Percentiles rank a stretch among this genome's conserved stretches.
These are phyloP conservation scores for Drosophila mayaguana DNA, from an alignment of 2,888 invertebrate genomes.

Conservation along the genomic window DNA sequence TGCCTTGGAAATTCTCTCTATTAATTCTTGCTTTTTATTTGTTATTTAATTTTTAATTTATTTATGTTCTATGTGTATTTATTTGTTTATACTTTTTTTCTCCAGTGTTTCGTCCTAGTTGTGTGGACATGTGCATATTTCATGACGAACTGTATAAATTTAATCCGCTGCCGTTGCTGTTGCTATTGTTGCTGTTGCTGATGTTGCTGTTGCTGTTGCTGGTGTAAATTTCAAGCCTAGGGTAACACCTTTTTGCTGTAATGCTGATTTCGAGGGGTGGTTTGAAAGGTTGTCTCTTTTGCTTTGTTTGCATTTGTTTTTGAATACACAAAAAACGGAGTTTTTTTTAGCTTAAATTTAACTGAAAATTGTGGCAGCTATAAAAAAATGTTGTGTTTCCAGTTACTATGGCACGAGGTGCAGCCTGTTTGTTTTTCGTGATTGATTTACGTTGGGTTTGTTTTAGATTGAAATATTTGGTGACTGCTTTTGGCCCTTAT, in stretches of 20 bases:
- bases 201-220: slow-evolving; percentile 33
- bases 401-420: slow-evolving; percentile 10
- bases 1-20: background rate
- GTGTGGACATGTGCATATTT: slow-evolving; percentile 72
- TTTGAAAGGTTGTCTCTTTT: slow-evolving; percentile 2
- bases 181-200: slow-evolving; percentile 16
- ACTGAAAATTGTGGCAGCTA: slow-evolving; percentile 22
- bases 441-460: slow-evolving; percentile 46
- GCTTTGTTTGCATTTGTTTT: slow-evolving; percentile 1
- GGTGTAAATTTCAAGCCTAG: slow-evolving; percentile 67
- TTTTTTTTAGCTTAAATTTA: slow-evolving; percentile 25
- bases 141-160: slow-evolving; percentile 71
- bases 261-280: slow-evolving; percentile 47
- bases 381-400: slow-evolving; percentile 1
- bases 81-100: slow-evolving; percentile 37
- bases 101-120: slow-evolving; percentile 52
- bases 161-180: slow-evolving; percentile 40
- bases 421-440: slow-evolving; percentile 44
- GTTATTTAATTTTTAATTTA: slow-evolving; percentile 66
- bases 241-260: slow-evolving; percentile 76
- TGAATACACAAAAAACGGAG: slow-evolving; percentile 29
- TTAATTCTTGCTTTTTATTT: slow-evolving; percentile 29
- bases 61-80: slow-evolving; percentile 60
- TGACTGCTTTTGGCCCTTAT: background rate
- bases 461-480: slow-evolving; percentile 9